Evolutionary conservation across 2,888 invertebrate genomes (phyloP).

Genomic region (Rotaria sp.): DNA sequence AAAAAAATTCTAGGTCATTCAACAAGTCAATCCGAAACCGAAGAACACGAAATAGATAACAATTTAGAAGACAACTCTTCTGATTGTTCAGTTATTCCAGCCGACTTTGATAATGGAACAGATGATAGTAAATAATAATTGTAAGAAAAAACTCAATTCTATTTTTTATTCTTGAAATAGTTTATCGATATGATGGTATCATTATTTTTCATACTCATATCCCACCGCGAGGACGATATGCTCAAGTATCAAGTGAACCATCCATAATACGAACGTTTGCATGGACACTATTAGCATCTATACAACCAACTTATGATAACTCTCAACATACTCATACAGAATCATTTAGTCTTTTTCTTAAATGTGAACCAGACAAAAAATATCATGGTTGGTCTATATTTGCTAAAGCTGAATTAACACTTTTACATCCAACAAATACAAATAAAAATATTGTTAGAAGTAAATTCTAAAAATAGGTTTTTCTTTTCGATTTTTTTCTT

Average conservation of each 20-base stretch:
- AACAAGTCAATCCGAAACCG: not conserved
- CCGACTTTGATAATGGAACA: not conserved
- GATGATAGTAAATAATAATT: not conserved
- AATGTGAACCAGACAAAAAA: slow-evolving; percentile 95
- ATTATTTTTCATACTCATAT: not conserved
- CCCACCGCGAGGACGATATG: not conserved
- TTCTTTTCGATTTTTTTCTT: not conserved
- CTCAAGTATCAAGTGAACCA: not conserved
- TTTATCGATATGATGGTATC: slow-evolving; percentile 2
- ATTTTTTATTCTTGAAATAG: not conserved
- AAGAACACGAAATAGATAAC: not conserved
- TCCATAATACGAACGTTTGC: slow-evolving; percentile 2
- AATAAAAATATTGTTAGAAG: slow-evolving; percentile 66
- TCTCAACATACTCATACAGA: not conserved
- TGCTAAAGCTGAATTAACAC: slow-evolving; percentile 82
- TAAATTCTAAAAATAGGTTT: slow-evolving; percentile 52
- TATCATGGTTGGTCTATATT: slow-evolving; percentile 94
- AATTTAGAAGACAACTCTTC: not conserved
- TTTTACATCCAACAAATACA: slow-evolving; percentile 59
- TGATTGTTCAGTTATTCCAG: not conserved
- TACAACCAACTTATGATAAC: not conserved
- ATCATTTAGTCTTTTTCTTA: slow-evolving; percentile 63
- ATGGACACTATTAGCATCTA: not conserved
- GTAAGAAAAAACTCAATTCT: not conserved
- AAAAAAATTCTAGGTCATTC: not conserved